These are phyloP conservation scores for Oryzias woworae DNA, from an alignment of 2,113 vertebrate genomes.

Conservation along the genomic window DNA sequence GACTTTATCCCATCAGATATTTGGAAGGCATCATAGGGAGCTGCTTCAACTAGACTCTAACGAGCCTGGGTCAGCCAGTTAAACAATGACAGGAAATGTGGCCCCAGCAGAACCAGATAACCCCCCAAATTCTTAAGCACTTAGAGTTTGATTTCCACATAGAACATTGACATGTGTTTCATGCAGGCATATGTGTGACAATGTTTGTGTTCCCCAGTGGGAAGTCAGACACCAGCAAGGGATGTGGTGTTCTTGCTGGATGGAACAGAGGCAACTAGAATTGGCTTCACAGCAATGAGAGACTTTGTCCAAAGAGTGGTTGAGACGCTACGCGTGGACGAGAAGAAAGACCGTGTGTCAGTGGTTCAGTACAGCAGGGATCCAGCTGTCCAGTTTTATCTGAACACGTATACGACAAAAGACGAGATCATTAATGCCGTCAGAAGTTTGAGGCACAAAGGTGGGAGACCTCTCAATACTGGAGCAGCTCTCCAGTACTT, in stretches of 20 bases:
- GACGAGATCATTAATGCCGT: slow-evolving; percentile 35
- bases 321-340: slow-evolving; percentile 84
- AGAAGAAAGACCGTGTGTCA: slow-evolving; percentile 82
- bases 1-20: no score
- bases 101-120: no score
- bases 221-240: slow-evolving; percentile 74
- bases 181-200: background rate
- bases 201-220: background rate
- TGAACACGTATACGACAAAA: slow-evolving; percentile 84
- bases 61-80: background rate
- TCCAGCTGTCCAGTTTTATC: slow-evolving; percentile 77
- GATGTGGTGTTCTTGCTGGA: slow-evolving; percentile 93
- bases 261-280: slow-evolving; percentile 82
- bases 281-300: slow-evolving; percentile 77
- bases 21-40: background rate
- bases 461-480: background rate
- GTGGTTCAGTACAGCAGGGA: slow-evolving; percentile 82
- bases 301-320: slow-evolving; percentile 85
- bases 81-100: background rate
- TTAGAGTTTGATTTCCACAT: background rate
- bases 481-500: slow-evolving; percentile 72
- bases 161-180: background rate
- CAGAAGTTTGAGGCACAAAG: background rate
- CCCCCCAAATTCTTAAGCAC: background rate
- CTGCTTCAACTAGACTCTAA: background rate